Percentiles rank a stretch among this genome's conserved stretches.
phyloP scores from a whole-genome alignment of 2,888 invertebrate species.

The Kuschelorhynchus macadamiae region DNA sequence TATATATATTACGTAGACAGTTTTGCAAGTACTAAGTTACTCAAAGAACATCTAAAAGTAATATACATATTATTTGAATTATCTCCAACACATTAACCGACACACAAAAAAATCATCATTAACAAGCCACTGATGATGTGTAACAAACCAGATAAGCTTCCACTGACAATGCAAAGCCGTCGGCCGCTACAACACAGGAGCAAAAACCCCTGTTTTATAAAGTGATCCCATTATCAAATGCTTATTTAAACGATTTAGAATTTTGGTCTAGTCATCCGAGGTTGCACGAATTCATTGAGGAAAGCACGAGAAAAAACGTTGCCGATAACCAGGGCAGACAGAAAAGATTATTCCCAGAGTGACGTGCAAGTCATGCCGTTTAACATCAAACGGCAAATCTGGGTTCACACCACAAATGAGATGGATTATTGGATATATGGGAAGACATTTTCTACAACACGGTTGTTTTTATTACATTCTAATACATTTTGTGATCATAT shows the following conservation, averaged over 20 bases:
- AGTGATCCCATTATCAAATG: constrained; percentile 52
- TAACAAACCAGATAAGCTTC: constrained; percentile 44
- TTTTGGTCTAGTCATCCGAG: constrained; percentile 45
- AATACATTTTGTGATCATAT: too few relatives aligned
- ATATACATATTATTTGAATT: too few relatives aligned
- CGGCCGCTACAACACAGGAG: constrained; percentile 27
- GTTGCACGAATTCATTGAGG: constrained; percentile 49
- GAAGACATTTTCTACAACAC: too few relatives aligned
- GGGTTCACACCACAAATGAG: constrained; percentile 24
- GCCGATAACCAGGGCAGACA: constrained; percentile 45
- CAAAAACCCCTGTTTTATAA: constrained; percentile 48
- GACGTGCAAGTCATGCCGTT: constrained; percentile 48
- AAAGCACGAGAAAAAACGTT: constrained; percentile 46
- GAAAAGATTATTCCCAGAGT: constrained; percentile 35
- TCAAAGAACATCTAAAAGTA: too few relatives aligned
- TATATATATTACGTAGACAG: too few relatives aligned
- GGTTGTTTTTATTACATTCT: too few relatives aligned
- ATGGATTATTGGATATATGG: constrained; percentile 11
- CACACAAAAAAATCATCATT: neutral
- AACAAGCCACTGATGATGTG: constrained; percentile 39
- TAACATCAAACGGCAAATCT: constrained; percentile 26
- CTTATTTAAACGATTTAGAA: constrained; percentile 50
- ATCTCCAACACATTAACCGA: too few relatives aligned
- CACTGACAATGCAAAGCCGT: constrained; percentile 35
- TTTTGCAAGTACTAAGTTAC: too few relatives aligned